A percentile compares a stretch with the other conserved stretches of the same genome.
Evolutionary conservation across 2,888 invertebrate species (phyloP).

Genomic region (Agonopterix heracliana): DNA sequence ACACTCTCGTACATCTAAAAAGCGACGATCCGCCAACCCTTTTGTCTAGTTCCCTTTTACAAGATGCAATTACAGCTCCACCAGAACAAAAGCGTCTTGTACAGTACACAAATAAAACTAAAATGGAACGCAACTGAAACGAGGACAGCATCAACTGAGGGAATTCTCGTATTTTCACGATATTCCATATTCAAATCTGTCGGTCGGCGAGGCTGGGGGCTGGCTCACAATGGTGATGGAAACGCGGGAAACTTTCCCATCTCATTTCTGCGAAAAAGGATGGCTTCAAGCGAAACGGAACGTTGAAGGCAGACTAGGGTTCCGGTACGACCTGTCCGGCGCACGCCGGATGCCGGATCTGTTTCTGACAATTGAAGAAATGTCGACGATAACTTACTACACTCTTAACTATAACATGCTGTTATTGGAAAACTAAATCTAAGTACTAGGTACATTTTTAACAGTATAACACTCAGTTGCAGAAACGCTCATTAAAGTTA

Average conservation of each 20-base stretch:
- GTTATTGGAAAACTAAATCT: too few relatives aligned
- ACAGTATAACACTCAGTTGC: too few relatives aligned
- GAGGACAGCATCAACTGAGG: neutral
- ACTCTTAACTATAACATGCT: too few relatives aligned
- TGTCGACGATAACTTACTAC: neutral
- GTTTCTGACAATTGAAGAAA: conserved; percentile 19
- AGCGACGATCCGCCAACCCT: conserved; percentile 15
- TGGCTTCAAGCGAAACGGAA: neutral
- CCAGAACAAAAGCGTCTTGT: conserved; percentile 28
- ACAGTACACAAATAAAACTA: conserved; percentile 36
- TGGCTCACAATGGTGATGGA: conserved; percentile 21
- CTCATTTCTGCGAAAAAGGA: conserved; percentile 11
- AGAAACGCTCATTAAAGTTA: too few relatives aligned
- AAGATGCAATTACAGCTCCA: conserved; percentile 29
- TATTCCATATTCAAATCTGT: conserved; percentile 41
- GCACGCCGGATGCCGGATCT: conserved; percentile 6
- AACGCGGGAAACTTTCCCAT: conserved; percentile 22
- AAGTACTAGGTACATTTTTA: too few relatives aligned
- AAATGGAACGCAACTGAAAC: conserved; percentile 10
- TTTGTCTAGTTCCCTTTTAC: conserved; percentile 23
- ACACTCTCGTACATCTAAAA: conserved; percentile 3
- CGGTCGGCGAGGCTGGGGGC: conserved; percentile 7
- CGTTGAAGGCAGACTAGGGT: neutral
- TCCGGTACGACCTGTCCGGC: conserved; percentile 3
- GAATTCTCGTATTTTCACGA: conserved; percentile 22